phyloP scores from a whole-genome alignment of 2,888 invertebrate genomes.

The Xestobium rufovillosum region DNA sequence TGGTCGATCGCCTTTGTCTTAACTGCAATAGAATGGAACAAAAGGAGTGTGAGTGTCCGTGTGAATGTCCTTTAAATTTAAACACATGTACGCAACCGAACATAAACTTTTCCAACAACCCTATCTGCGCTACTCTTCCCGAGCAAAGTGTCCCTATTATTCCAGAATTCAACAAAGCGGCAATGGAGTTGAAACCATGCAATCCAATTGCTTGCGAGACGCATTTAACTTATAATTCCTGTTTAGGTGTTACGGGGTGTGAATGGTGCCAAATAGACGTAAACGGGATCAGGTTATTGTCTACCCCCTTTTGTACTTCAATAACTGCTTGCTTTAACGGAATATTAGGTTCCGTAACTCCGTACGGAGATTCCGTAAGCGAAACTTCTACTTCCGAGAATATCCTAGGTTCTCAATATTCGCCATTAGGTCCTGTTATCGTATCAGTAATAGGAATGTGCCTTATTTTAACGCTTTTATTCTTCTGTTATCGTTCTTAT shows the following conservation, averaged over 20 bases:
- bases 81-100: slow-evolving; percentile 34
- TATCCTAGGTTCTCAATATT: slow-evolving; percentile 48
- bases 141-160: slow-evolving; percentile 25
- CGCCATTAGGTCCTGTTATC: slow-evolving; percentile 79
- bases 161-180: slow-evolving; percentile 13
- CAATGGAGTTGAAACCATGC: slow-evolving; percentile 50
- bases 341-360: slow-evolving; percentile 72
- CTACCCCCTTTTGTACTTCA: slow-evolving; percentile 70
- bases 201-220: slow-evolving; percentile 61
- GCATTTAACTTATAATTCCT: slow-evolving; percentile 55
- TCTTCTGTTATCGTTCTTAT: slow-evolving; percentile 77
- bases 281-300: slow-evolving; percentile 61
- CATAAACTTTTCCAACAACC: slow-evolving; percentile 29
- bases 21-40: slow-evolving; percentile 93
- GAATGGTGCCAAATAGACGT: slow-evolving; percentile 84
- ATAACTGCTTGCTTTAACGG: slow-evolving; percentile 81
- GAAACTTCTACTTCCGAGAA: slow-evolving; percentile 39
- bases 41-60: slow-evolving; percentile 91
- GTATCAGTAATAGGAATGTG: slow-evolving; percentile 79
- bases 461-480: slow-evolving; percentile 70
- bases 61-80: slow-evolving; percentile 63
- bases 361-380: slow-evolving; percentile 67
- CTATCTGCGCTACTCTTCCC: slow-evolving; percentile 33
- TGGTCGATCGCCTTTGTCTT: slow-evolving; percentile 77
- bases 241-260: slow-evolving; percentile 70